These are phyloP conservation scores for Gasterosteus nipponicus DNA, from an alignment of 2,113 vertebrate genomes.

Conservation along the genomic window DNA sequence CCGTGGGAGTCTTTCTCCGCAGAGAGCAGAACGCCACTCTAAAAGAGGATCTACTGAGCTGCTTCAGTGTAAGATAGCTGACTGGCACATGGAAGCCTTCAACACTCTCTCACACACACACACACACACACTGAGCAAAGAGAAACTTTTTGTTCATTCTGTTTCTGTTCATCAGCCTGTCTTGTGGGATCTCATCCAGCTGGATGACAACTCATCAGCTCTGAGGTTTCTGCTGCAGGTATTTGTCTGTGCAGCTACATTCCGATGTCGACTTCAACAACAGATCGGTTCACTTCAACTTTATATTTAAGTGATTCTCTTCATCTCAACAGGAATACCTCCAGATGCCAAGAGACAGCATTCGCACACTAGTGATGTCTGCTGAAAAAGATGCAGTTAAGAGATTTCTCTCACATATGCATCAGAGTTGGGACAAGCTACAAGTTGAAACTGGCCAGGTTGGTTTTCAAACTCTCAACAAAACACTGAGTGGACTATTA, in stretches of 20 bases:
- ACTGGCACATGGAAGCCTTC: conserved; percentile 7
- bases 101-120: conserved; percentile 3
- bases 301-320: conserved; percentile 2
- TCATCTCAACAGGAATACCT: conserved; percentile 82
- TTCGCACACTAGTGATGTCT: conserved; percentile 86
- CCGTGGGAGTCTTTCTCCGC: conserved; percentile 84
- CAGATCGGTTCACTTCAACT: neutral
- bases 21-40: conserved; percentile 75
- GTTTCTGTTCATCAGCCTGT: conserved; percentile 78
- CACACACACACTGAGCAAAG: neutral
- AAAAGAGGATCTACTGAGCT: conserved; percentile 88
- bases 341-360: conserved; percentile 85
- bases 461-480: conserved; percentile 19
- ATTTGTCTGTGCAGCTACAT: conserved; percentile 23
- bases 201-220: conserved; percentile 81
- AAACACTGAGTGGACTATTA: neutral
- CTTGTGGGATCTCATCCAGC: conserved; percentile 88
- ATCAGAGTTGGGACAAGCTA: conserved; percentile 85
- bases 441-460: conserved; percentile 82
- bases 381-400: conserved; percentile 86
- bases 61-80: conserved; percentile 86
- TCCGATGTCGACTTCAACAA: conserved; percentile 1
- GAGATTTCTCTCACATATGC: conserved; percentile 86
- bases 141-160: conserved; percentile 21
- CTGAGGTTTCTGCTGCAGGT: conserved; percentile 87